Evolutionary conservation across 1,140 invertebrate genomes (phyloP).

Genomic region (Rhagoletis zephyria): DNA sequence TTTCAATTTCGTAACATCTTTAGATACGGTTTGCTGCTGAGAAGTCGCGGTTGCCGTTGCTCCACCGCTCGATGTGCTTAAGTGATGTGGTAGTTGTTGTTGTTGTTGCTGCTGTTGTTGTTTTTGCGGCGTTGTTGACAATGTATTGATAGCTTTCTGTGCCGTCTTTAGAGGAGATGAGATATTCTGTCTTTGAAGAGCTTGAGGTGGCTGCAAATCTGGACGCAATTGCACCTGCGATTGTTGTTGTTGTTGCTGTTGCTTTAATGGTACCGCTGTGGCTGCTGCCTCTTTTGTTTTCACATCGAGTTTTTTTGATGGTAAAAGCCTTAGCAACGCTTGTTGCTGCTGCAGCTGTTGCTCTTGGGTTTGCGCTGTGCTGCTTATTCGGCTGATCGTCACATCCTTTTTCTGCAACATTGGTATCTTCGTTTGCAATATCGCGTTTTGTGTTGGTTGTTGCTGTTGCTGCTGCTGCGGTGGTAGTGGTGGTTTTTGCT

Average conservation of each 20-base stretch:
- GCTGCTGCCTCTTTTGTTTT: slow-evolving; percentile 12
- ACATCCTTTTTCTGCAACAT: slow-evolving; percentile 68
- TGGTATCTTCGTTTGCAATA: slow-evolving; percentile 63
- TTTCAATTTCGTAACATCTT: neutral
- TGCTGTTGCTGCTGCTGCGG: neutral
- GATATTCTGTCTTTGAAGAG: slow-evolving; percentile 23
- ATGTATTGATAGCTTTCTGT: slow-evolving; percentile 56
- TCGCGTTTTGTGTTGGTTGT: neutral
- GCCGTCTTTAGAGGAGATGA: neutral
- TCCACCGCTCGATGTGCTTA: neutral
- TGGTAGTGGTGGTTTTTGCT: slow-evolving; percentile 41
- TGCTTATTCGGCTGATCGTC: slow-evolving; percentile 67
- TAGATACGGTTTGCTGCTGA: neutral
- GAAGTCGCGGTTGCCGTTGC: neutral
- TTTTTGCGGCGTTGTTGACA: neutral
- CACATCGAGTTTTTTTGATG: slow-evolving; percentile 47
- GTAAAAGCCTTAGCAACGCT: slow-evolving; percentile 53
- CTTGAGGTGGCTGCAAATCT: slow-evolving; percentile 32
- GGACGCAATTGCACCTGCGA: slow-evolving; percentile 22
- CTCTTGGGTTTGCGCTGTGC: slow-evolving; percentile 35
- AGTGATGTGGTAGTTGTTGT: slow-evolving; percentile 40
- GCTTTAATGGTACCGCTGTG: slow-evolving; percentile 52
- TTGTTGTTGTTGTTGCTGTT: slow-evolving; percentile 52
- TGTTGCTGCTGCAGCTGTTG: slow-evolving; percentile 55
- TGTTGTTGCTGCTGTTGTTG: neutral